Evolutionary conservation across 2,888 invertebrate species (phyloP), one percentile per base, ranked within the genome.

Genomic region (Metellina segmentata): DNA sequence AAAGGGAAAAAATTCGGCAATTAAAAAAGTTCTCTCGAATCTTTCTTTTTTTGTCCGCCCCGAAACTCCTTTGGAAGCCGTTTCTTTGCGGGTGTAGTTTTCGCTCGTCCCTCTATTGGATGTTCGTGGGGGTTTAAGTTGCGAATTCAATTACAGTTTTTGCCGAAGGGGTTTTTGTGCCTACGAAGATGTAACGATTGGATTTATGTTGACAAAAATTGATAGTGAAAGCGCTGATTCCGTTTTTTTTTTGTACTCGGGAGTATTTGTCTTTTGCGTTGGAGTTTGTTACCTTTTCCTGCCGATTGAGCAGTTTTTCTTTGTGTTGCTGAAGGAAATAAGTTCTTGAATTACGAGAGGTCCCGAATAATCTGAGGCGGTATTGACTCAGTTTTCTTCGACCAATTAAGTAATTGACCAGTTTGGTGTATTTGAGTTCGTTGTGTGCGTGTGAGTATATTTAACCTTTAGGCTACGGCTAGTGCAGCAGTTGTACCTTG

Each of bases 1-100:
- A 81, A 81, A 82, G 72, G 19, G 52, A 61, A 16, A 13, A 74
- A 85, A 75, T 85, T 85, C 85, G 74, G 85, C 85, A 85, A 85
- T 85, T 85, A 85, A 85, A 82, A 51, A 75, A 85, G 61, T 53
- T 85, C 74, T 85, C 20, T 16, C 11, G 61, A 34, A 72, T 81
- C 51, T 52, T 51, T 78, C 52, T 34, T 75, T 48, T 34, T 34
- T 34, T 34, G 34, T 34, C 34, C 4, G 34, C 34, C 34, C 34
- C 34, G 34, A 34, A 34, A 34, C 34, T 34, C 34, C 34, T 34
- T 34, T 34, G 34, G 34, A 2, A 4, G 34, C 34, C 34, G 34
- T 34, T 34, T 34, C 34, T 34, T 34, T 34, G 34, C 34, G 34
- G 34, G 34, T 34, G 4, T 61, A 61, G 13, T 61, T 61, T 61